Evolutionary conservation across 2,113 vertebrate genomes (phyloP).

Genomic region (Dipodomys spectabilis): DNA sequence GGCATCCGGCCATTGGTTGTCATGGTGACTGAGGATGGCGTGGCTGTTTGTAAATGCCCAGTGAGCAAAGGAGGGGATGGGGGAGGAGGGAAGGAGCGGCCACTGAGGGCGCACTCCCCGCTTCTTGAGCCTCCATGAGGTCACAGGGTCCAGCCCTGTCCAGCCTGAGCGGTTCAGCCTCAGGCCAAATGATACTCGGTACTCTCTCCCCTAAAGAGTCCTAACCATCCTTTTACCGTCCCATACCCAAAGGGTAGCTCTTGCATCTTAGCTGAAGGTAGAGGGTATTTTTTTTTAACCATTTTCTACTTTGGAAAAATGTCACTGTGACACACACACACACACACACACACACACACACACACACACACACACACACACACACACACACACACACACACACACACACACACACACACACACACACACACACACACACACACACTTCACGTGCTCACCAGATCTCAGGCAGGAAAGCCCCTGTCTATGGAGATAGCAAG

Average conservation of each 20-base stretch:
- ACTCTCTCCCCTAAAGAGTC: background rate
- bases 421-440: too few relatives aligned
- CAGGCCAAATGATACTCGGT: background rate
- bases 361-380: too few relatives aligned
- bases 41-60: conserved; percentile 62
- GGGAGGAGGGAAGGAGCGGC: background rate
- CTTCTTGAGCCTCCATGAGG: conserved; percentile 3
- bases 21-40: conserved; percentile 63
- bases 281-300: background rate
- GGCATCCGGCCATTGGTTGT: conserved; percentile 58
- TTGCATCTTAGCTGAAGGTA: background rate
- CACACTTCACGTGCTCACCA: background rate
- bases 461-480: conserved; percentile 3
- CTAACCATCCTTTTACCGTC: background rate
- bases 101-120: background rate
- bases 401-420: too few relatives aligned
- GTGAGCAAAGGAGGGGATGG: background rate
- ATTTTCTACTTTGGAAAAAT: conserved; percentile 69
- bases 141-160: background rate
- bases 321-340: conserved; percentile 56
- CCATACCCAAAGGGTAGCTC: background rate
- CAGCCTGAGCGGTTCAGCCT: background rate
- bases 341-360: too few relatives aligned
- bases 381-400: too few relatives aligned
- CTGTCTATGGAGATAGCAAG: background rate